Evolutionary conservation across 2,113 vertebrate species (phyloP), one percentile per base, ranked within the genome.

Genomic region (Melanostigma gelatinosum): DNA sequence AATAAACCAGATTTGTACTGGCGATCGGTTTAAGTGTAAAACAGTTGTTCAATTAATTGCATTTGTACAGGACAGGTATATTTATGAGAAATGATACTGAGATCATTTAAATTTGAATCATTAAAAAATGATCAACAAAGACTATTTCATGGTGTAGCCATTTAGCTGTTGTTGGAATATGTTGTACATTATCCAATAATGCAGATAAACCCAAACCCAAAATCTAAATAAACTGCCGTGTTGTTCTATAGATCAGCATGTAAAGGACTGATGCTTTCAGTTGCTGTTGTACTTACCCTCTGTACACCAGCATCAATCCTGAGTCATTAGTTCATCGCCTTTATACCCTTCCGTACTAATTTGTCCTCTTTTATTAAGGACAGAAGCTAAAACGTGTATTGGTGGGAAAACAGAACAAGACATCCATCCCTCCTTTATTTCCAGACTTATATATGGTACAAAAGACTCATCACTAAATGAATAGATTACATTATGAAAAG

Each of bases 1-100:
- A 93, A 92, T 76, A 64, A 79, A 71, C 0, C 69, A 46, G 46
- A 27, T 63, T 18, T 27, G 18, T 8, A 22, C 18, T 50, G 70
- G 63, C 63, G 46, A 82, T 84, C 8, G 22, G 80, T 84, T 77
- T 4, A 29, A 60, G 20, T 55, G 27, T 42, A 32, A 69, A 74
- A 65, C 7, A 42, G 3, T 24, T 0, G 20, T 54, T 46, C 16
- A 44, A 34, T 62, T 40, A 13, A 10, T 76, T 58, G 50, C 12
- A n/a, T 16, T 0, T 58, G 50, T 22, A 32, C 32, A 32, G 40
- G 40, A 11, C 42, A 44, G 9, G 29, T 44, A 13, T 32, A 22
- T 34, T 36, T 69, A 3, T 46, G 16, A 55, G 57, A 76, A 72
- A 71, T 29, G 18, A 18, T 48, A 65, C 24, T 67, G 4, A 2